Base-by-base conservation (phyloP, 2,888 invertebrate species). In the Xanthostigma xanthostigma region DNA sequence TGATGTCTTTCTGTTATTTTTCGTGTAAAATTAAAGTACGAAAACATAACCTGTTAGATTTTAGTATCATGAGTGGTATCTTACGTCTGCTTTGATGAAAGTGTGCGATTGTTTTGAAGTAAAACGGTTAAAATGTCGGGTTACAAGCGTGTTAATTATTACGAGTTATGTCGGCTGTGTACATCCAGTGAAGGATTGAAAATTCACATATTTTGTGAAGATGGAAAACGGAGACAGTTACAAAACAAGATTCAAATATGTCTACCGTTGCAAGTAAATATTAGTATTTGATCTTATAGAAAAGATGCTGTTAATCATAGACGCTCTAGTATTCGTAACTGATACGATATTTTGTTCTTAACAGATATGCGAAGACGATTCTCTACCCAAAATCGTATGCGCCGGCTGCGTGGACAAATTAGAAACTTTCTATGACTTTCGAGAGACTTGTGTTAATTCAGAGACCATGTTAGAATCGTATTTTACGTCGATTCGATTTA, bases 91-190 rank as follows among this genome's bases (percentile, higher is more conserved):
- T 27, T 27, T 27, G 27, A 27, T 27, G 27, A 27, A 27, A 27
- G 3, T 27, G 27, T 39, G 40, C 9, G 9, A 1, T 39, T 39
- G 17, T 39, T 39, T 9, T 9, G 13, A 45, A 45, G 36, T 36
- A 2, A 17, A 56, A 27, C 27, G 27, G 27, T 6, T 27, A 27
- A 55, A 60, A 80, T 80, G 79, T 73, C 79, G 55, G 80, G 77
- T 59, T 79, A 81, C 63, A 75, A 78, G 57, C 75, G 78, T 58
- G 81, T 81, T 38, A 80, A 79, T 65, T 82, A 78, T 63, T 79
- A 78, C 62, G 82, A 82, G 66, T 65, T 82, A 57, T 82, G 82
- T 61, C 73, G 81, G 56, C 66, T 82, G 53, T 82, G 81, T 62
- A 79, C 79, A 14, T 76, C 75, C 54, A 79, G 76, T 58, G 76